Conservation (phyloP, 2,888 invertebrate species). For the Arrhopalites spinosus region DNA sequence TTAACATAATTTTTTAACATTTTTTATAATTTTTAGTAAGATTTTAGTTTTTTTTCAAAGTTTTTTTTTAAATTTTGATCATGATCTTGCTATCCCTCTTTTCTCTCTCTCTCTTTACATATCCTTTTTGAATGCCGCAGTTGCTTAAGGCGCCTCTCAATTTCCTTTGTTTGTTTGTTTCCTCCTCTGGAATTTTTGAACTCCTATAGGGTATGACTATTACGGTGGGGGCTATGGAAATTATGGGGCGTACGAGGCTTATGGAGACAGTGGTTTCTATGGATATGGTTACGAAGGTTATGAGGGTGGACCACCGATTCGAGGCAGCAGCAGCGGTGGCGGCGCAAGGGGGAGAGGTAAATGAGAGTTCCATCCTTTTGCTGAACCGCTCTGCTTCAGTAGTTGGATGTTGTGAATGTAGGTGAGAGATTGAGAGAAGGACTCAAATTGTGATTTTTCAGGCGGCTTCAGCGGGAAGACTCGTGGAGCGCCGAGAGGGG, state of each 20-base stretch:
- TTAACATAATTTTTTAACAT: slow-evolving; percentile 9
- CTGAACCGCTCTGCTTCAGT: slow-evolving; percentile 50
- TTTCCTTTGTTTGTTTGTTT: slow-evolving; percentile 36
- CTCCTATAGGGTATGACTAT: slow-evolving; percentile 34
- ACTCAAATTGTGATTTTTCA: slow-evolving; percentile 52
- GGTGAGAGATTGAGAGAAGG: slow-evolving; percentile 54
- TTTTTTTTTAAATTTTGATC: background rate
- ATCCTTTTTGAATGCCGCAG: slow-evolving; percentile 29
- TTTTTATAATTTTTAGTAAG: background rate
- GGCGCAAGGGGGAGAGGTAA: slow-evolving; percentile 55
- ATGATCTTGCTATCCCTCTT: background rate
- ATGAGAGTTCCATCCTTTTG: slow-evolving; percentile 48
- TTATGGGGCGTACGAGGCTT: slow-evolving; percentile 56
- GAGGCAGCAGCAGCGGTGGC: slow-evolving; percentile 53
- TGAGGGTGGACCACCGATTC: slow-evolving; percentile 63
- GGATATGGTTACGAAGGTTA: slow-evolving; percentile 56
- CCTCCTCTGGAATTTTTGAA: slow-evolving; percentile 28
- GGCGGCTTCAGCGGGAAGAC: slow-evolving; percentile 55
- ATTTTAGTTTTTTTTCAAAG: slow-evolving; percentile 5
- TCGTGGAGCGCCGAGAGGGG: slow-evolving; percentile 54
- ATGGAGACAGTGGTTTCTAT: slow-evolving; percentile 51
- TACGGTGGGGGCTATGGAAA: slow-evolving; percentile 50
- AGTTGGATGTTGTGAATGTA: slow-evolving; percentile 43
- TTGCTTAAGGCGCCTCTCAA: slow-evolving; percentile 35
- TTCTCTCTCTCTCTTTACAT: background rate